Base-by-base conservation (phyloP, 2,797 vertebrate species). In the Trachurus trachurus region DNA sequence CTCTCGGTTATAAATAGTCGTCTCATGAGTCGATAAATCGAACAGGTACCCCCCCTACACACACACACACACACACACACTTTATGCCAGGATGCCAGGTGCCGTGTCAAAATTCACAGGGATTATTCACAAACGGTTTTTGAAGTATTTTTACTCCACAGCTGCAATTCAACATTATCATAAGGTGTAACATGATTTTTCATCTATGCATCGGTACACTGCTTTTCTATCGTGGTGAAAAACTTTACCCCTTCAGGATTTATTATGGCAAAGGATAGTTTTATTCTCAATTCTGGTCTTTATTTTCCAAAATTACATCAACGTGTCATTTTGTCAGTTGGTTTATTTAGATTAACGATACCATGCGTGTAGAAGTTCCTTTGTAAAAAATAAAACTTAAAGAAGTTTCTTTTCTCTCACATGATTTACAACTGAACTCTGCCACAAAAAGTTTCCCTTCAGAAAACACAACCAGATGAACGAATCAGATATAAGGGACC, bases 1-100 rank as follows among this genome's bases (percentile, higher is more conserved):
- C 70, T 2, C 61, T 52, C 9, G 7, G 52, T 59, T 86, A 78
- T 74, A 87, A 86, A 91, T 88, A 87, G 57, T 54, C 39, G 65
- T 65, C 39, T 59, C 45, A 61, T 31, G 66, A 62, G 57, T 58
- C 37, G 44, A 71, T 64, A 54, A 86, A 75, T 45, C 42, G 8
- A 89, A 65, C 80, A 78, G 80, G 72, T 82, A 58, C 15, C 22
- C 7, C 31, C 13, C 15, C 12, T 4, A 15, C 9, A 6, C 16
- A 15, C 34, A 37, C 34, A 9, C 7, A 37, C 34, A 37, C 34
- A 37, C 34, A 37, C 34, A 37, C 34, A 47, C 31, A 21, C 54
- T 66, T 73, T 61, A 17, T 65, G 49, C 40, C 22, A 53, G 11
- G 44, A 69, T 62, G 50, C 65, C 66, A 79, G 71, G 74, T 80